A percentile compares a stretch with the other conserved stretches of the same genome.
phyloP scores from a whole-genome alignment of 2,113 vertebrate genomes.

The Polypterus bichir region DNA sequence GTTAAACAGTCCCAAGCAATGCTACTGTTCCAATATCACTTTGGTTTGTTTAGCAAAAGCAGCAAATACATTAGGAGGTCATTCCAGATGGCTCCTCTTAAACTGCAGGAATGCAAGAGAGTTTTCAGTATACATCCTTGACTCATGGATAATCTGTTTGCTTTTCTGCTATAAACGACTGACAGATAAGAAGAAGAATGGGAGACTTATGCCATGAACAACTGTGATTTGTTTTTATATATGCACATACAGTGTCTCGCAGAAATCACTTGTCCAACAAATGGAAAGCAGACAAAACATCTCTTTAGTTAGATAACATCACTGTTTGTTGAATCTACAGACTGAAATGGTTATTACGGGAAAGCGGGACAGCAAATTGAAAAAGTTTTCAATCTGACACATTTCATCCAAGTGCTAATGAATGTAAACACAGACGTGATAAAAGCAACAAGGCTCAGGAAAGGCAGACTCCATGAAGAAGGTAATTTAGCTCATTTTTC shows the following conservation, averaged over 20 bases:
- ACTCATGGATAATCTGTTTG: no score
- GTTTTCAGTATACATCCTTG: slow-evolving; percentile 22
- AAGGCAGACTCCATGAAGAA: slow-evolving; percentile 25
- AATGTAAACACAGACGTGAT: slow-evolving; percentile 51
- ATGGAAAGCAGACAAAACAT: slow-evolving; percentile 54
- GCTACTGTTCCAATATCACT: not conserved
- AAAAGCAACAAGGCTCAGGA: slow-evolving; percentile 38
- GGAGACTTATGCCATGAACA: no score
- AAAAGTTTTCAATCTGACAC: slow-evolving; percentile 32
- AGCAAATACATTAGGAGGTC: no score
- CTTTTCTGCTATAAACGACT: no score
- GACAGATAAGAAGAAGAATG: no score
- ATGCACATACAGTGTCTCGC: slow-evolving; percentile 39
- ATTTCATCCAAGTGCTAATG: slow-evolving; percentile 58
- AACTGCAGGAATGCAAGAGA: slow-evolving; percentile 32
- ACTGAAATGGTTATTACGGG: slow-evolving; percentile 28
- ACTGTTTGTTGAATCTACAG: slow-evolving; percentile 33
- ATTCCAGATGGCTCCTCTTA: slow-evolving; percentile 32
- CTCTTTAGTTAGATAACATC: slow-evolving; percentile 49
- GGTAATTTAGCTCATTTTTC: slow-evolving; percentile 50
- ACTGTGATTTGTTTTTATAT: slow-evolving; percentile 16
- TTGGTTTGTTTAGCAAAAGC: slow-evolving; percentile 9
- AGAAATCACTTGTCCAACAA: slow-evolving; percentile 31
- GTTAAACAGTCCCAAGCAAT: not conserved
- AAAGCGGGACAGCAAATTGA: slow-evolving; percentile 9